Conservation (phyloP, 1,140 invertebrate species). For the Delia radicum region DNA sequence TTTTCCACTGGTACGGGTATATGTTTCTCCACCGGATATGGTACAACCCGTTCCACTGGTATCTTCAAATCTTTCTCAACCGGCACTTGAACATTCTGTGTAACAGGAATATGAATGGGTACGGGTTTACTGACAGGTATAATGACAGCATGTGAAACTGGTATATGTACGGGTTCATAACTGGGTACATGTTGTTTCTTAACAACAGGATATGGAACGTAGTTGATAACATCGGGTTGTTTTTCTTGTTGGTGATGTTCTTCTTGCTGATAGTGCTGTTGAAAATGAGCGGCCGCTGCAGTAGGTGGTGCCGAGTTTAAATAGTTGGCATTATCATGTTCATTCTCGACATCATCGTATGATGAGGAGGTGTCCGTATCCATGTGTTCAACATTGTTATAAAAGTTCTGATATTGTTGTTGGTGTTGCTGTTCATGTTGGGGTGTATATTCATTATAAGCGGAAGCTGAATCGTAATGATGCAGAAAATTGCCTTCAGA, state of each 20-base stretch:
- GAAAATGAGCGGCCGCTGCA: neutral
- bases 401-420: conserved; percentile 31
- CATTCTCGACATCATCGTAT: conserved; percentile 26
- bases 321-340: conserved; percentile 29
- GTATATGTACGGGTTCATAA: conserved; percentile 66
- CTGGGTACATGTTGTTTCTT: conserved; percentile 70
- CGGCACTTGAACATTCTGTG: conserved; percentile 69
- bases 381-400: conserved; percentile 35
- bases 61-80: conserved; percentile 71
- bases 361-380: conserved; percentile 29
- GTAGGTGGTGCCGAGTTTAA: conserved; percentile 19
- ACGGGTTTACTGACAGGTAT: conserved; percentile 71
- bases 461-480: conserved; percentile 37
- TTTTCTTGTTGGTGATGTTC: neutral
- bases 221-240: conserved; percentile 66
- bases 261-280: neutral
- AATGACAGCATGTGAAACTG: conserved; percentile 69
- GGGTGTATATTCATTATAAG: conserved; percentile 29
- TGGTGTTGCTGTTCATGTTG: conserved; percentile 29
- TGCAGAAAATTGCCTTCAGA: conserved; percentile 49
- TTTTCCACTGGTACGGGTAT: conserved; percentile 74
- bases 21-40: conserved; percentile 71
- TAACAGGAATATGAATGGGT: conserved; percentile 71
- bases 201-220: conserved; percentile 66
- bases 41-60: conserved; percentile 71